A percentile compares a stretch with the other conserved stretches of the same genome.
Conservation (phyloP, 2,797 vertebrate species). For the Falco naumanni region DNA sequence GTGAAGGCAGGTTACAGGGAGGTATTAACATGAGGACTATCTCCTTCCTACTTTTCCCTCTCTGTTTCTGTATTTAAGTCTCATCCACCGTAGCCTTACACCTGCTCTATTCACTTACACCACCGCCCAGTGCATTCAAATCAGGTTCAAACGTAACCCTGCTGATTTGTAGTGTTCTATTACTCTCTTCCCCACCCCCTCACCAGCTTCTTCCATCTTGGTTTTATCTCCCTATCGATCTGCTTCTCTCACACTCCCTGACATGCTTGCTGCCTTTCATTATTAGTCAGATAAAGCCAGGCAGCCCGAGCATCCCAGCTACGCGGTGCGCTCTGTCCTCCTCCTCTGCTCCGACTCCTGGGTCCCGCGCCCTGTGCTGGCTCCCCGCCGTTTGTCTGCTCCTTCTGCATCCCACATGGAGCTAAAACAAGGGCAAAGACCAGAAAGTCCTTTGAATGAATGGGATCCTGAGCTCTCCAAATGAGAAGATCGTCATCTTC, state of each 20-base stretch:
- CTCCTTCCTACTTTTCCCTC: not conserved
- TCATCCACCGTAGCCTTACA: not conserved
- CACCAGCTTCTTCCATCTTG: slow-evolving; percentile 33
- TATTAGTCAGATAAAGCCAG: slow-evolving; percentile 62
- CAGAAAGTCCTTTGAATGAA: not conserved
- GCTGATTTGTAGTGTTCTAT: slow-evolving; percentile 8
- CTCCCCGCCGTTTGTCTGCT: not conserved
- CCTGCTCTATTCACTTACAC: not conserved
- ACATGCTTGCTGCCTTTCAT: slow-evolving; percentile 71
- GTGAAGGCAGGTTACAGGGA: not conserved
- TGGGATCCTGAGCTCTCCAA: not conserved
- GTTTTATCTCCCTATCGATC: slow-evolving; percentile 73
- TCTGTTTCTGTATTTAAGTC: not conserved
- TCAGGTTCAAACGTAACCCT: not conserved
- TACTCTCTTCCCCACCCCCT: slow-evolving; percentile 40
- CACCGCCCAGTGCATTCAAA: not conserved
- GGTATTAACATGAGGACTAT: not conserved
- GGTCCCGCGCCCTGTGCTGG: not conserved
- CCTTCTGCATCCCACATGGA: not conserved
- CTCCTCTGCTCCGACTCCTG: not conserved
- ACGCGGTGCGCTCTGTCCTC: not conserved
- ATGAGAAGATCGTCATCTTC: not conserved
- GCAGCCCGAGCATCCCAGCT: not conserved
- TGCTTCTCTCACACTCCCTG: slow-evolving; percentile 62
- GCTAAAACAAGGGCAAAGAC: not conserved